A percentile compares a stretch with the other conserved stretches of the same genome.
Conservation (phyloP, 2,797 vertebrate species). For the Cercopithecus petaurista region DNA sequence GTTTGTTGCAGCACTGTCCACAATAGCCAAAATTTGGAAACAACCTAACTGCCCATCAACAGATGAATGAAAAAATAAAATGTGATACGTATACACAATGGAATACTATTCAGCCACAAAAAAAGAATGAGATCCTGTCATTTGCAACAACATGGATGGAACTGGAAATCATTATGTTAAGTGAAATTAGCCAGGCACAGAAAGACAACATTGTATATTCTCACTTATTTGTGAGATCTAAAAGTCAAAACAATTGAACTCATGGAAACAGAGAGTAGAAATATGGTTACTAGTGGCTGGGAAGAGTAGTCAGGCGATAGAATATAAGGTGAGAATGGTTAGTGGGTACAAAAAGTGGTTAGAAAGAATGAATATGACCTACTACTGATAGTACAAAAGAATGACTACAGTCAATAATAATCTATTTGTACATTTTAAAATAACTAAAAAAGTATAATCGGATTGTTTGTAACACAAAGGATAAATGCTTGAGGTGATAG, state of each 20-base stretch:
- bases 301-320: no score
- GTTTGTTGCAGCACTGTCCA: background rate
- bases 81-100: background rate
- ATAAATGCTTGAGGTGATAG: no score
- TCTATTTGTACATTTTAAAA: no score
- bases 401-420: no score
- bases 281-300: no score
- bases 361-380: no score
- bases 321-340: no score
- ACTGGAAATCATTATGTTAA: background rate
- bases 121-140: background rate
- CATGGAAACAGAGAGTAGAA: background rate
- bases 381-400: no score
- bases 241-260: background rate
- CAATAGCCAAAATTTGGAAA: background rate
- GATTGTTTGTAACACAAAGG: no score
- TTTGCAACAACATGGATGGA: background rate
- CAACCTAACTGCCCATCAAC: background rate
- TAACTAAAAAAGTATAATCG: no score
- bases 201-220: background rate
- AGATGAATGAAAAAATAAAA: background rate
- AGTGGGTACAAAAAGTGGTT: no score
- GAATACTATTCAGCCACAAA: background rate
- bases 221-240: background rate
- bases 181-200: background rate